Base-by-base conservation (phyloP, 2,888 invertebrate genomes). In the Schizotus pectinicornis region DNA sequence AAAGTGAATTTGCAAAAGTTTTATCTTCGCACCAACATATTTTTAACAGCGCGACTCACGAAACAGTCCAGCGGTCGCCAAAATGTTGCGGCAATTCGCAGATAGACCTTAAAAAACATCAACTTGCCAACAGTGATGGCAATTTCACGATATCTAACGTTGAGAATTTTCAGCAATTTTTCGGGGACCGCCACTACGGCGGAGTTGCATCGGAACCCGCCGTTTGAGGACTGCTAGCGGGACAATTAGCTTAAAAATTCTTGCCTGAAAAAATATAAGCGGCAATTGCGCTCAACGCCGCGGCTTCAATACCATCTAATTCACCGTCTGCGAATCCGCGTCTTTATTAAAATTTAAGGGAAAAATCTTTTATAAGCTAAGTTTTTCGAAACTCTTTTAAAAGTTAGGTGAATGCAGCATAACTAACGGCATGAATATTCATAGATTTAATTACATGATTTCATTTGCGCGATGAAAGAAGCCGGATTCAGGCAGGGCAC, bases 371-470 rank as follows among this genome's bases (percentile, higher is more conserved):
- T 58, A 58, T 53, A 37, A 54, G 45, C 53, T 49, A 58, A 58
- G 58, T 58, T 58, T 58, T 54, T 58, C 37, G 7, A 41, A 58
- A 54, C 48, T 53, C 53, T 41, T 59, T 61, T 57, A 59, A 63
- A 64, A 60, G 57, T 64, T 59, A 56, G 43, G 51, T 64, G 64
- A 64, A 64, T 64, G 59, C 54, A 48, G 59, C 57, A 57, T 64
- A 64, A 64, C 63, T 64, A 64, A 61, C 61, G 52, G 46, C 61
- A 59, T 64, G 63, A 64, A 64, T 64, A 64, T 64, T 64, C 63
- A 64, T 54, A 38, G 45, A 59, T 59, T 59, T 54, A 59, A 59
- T 59, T 54, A 55, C 50, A 46, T 58, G 58, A 58, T 58, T 58
- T 52, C 34, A 45, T 58, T 57, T 57, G 52, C 41, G 12, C 39